These are phyloP conservation scores for Zygothrica quintamaculata DNA, from an alignment of 2,888 invertebrate genomes.

Conservation along the genomic window DNA sequence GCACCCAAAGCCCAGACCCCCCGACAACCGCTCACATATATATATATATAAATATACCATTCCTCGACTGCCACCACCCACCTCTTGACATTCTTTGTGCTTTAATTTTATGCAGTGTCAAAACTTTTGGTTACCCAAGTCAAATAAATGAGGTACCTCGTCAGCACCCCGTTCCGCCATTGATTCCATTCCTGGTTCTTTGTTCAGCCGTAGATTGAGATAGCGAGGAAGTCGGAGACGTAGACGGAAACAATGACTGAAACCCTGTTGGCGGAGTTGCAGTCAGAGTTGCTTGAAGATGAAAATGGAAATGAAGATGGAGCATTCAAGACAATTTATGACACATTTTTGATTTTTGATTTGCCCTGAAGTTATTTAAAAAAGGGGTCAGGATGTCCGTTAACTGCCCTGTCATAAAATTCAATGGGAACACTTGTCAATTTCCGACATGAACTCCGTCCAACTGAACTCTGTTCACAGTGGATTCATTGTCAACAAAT, in stretches of 20 bases:
- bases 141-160: conserved; percentile 21
- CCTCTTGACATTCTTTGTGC: conserved; percentile 1
- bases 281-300: too few species aligned
- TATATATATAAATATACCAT: not conserved
- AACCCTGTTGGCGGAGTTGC: too few species aligned
- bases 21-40: not conserved
- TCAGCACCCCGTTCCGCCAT: not conserved
- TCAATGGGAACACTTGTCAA: conserved; percentile 32
- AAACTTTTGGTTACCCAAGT: conserved; percentile 45
- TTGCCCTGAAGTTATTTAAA: conserved; percentile 9
- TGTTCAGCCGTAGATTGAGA: conserved; percentile 16
- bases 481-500: not conserved
- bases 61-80: not conserved
- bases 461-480: not conserved
- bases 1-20: not conserved
- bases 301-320: not conserved
- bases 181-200: conserved; percentile 1
- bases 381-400: conserved; percentile 44
- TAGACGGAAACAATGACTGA: too few species aligned
- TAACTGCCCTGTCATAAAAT: conserved; percentile 30
- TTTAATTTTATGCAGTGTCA: conserved; percentile 64
- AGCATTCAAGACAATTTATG: conserved; percentile 22
- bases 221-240: not conserved
- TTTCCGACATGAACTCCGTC: not conserved
- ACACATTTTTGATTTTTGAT: conserved; percentile 36